Evolutionary conservation across 1,140 invertebrate genomes (phyloP), one percentile per base, ranked within the genome.

Genomic region (Nasonia longicornis): DNA sequence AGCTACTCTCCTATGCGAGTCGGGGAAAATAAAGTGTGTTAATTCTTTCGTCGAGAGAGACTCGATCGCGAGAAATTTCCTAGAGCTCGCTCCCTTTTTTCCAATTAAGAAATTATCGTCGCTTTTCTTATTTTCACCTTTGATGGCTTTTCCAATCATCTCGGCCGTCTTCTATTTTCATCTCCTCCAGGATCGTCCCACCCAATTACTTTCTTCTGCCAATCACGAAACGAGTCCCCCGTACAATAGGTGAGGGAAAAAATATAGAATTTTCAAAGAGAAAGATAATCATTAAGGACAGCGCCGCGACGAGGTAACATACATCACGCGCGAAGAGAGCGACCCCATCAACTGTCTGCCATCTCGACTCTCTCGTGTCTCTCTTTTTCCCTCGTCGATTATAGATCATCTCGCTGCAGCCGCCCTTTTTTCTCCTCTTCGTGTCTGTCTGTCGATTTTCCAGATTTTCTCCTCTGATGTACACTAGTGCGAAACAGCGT

Each of bases 281-380:
- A 42, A 42, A 42, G 74, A 80, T 74, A 77, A 82, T 84, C 83
- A 84, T 84, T 82, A 80, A 77, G 81, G 48, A 69, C 74, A 73
- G 69, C 78, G 73, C 67, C 74, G 71, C 3, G 52, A 1, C 52
- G 77, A 63, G 78, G 77, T 84, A 26, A 76, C 77, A 82, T 80
- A 80, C 35, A 83, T 83, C 74, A 83, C 58, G 42, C n/a, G 26
- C 8, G 38, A 80, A 69, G 76, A 31, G 63, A 80, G 71, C 26
- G 20, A 48, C 58, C n/a, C 79, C 72, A 80, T 80, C 79, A 75
- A 58, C 52, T 72, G 26, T 35, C 74, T 78, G 64, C 66, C 66
- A 42, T 35, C 74, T 77, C 52, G 12, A 26, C 69, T 35, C 74
- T 45, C 58, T 26, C 26, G 26, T 26, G 14, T 16, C 75, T 38